These are phyloP conservation scores for Drosophila nr. fundita DNA, from an alignment of 2,888 invertebrate species.

Conservation along the genomic window DNA sequence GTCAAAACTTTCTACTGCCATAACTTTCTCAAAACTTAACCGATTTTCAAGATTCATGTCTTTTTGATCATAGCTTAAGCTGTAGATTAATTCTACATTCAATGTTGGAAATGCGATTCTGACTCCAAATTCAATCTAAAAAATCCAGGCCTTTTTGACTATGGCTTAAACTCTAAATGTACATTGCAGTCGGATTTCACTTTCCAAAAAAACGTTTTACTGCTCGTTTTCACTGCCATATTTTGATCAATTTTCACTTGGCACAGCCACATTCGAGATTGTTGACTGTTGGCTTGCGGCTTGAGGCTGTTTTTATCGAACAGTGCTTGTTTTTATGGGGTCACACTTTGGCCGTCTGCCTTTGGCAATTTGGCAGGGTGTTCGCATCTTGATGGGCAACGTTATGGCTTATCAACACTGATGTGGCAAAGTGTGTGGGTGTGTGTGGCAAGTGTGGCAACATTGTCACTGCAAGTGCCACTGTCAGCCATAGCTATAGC, in stretches of 20 bases:
- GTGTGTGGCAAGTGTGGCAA: conserved; percentile 25
- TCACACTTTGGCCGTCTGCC: conserved; percentile 4
- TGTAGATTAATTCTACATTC: neutral
- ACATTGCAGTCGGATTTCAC: neutral
- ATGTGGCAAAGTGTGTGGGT: conserved; percentile 8
- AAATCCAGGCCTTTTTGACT: fast-evolving
- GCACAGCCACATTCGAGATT: neutral
- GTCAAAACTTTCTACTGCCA: neutral
- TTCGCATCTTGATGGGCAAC: conserved; percentile 27
- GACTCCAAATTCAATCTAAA: neutral
- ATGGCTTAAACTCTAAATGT: neutral
- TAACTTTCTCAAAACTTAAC: conserved; percentile 9
- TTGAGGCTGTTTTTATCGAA: conserved; percentile 4
- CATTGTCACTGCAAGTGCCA: conserved; percentile 32
- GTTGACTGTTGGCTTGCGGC: neutral
- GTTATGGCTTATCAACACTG: conserved; percentile 25
- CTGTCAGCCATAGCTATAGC: conserved; percentile 5
- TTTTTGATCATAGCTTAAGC: neutral
- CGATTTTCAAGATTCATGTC: neutral
- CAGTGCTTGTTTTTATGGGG: conserved; percentile 1
- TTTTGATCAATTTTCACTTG: neutral
- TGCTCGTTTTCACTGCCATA: neutral
- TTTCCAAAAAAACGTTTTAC: neutral
- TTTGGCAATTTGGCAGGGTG: conserved; percentile 18
- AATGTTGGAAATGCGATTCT: neutral